Conservation (phyloP, 2,113 vertebrate species). For the Crocuta crocuta region DNA sequence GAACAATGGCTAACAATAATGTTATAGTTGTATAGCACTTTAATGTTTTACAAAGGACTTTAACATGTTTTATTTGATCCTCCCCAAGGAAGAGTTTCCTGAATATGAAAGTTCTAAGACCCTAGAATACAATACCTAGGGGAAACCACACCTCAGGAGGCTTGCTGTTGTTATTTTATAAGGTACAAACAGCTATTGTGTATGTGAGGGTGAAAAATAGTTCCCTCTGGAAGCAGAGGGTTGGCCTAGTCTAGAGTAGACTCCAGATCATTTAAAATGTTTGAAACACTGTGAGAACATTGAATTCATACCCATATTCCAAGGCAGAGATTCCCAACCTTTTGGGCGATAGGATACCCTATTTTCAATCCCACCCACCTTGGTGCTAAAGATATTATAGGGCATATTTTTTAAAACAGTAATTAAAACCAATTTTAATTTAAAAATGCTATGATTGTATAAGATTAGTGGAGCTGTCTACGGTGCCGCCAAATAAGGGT, state of each 20-base stretch:
- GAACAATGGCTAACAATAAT: slow-evolving; percentile 65
- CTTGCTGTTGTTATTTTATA: slow-evolving; percentile 54
- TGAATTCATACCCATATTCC: background rate
- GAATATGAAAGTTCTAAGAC: slow-evolving; percentile 74
- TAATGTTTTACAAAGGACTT: slow-evolving; percentile 69
- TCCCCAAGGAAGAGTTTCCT: slow-evolving; percentile 69
- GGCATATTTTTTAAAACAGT: background rate
- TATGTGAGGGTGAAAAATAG: slow-evolving; percentile 38
- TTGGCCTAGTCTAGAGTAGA: background rate
- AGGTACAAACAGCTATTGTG: slow-evolving; percentile 56
- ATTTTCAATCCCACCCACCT: background rate
- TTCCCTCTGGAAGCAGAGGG: slow-evolving; percentile 55
- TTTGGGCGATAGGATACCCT: background rate
- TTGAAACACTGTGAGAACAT: slow-evolving; percentile 32
- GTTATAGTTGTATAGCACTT: slow-evolving; percentile 48
- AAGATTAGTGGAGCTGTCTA: background rate
- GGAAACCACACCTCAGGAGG: slow-evolving; percentile 61
- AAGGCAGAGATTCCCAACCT: slow-evolving; percentile 7
- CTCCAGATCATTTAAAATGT: slow-evolving; percentile 42
- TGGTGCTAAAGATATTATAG: background rate
- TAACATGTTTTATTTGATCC: slow-evolving; percentile 70
- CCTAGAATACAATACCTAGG: slow-evolving; percentile 64
- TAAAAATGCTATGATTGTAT: background rate
- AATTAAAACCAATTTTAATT: slow-evolving; percentile 52
- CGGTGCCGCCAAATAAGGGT: background rate